Base-by-base conservation (phyloP, 2,113 vertebrate species). In the Natator depressus region DNA sequence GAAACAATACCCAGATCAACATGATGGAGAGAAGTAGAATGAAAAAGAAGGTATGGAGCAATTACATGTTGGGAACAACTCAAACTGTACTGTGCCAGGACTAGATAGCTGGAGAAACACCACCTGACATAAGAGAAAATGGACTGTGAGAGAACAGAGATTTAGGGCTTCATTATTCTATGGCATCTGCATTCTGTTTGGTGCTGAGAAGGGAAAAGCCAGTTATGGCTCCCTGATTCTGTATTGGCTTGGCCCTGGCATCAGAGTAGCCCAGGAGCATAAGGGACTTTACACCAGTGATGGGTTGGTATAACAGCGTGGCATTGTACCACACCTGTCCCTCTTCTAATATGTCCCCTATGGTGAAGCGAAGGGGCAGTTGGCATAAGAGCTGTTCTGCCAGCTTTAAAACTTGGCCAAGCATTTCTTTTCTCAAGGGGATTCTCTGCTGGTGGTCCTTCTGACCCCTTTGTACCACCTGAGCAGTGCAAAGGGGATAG, bases 1-100 rank as follows among this genome's bases (percentile, higher is more conserved):
- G 92, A 97, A 98, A 97, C 96, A 95, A 95, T 89, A 96, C 83
- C 46, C 92, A 93, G 83, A 97, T 91, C 85, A 89, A 93, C 25
- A 80, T 51, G 85, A 86, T 86, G 93, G 92, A 72, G 93, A 78
- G 89, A 38, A 92, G 89, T 75, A 95, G 91, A 90, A 83, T 80
- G 89, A 91, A 95, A 96, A 95, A 92, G 95, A 96, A 76, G 93
- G 83, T 96, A 97, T 85, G 88, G 93, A 96, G 95, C 85, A 83
- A 24, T 82, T 91, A 38, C 0, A 0, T 27, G 79, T 87, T 59
- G 6, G 90, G 72, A 92, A 49, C 65, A 92, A 57, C 8, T 51
- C 38, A 62, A 6, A 65, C 79, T 91, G 59, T 35, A 82, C 62
- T 78, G 35, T n/a, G 19, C 19, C 80, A 29, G 65, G 75, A 25